Evolutionary conservation across 1,140 invertebrate genomes (phyloP).

Genomic region (Elymnias hypermnestra): DNA sequence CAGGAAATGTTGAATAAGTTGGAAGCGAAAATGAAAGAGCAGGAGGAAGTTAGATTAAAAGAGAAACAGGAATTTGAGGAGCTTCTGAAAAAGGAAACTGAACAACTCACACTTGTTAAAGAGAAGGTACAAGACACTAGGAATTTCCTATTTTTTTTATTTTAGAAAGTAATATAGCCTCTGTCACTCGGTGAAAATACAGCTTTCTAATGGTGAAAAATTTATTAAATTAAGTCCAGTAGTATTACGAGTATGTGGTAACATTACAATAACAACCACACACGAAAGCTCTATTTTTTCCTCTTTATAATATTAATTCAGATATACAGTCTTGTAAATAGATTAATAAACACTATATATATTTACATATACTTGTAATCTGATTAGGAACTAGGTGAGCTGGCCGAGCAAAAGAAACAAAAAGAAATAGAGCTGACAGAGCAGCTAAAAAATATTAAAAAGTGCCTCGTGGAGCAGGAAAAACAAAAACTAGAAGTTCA

Average conservation of each 20-base stretch:
- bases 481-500: slow-evolving; percentile 68
- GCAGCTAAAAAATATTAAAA: slow-evolving; percentile 60
- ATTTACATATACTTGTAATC: not conserved
- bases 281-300: too few species aligned
- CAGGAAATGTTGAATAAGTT: slow-evolving; percentile 63
- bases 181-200: too few species aligned
- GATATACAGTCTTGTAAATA: not conserved
- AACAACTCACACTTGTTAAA: slow-evolving; percentile 45
- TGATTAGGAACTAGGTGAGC: slow-evolving; percentile 46
- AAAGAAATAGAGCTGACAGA: slow-evolving; percentile 46
- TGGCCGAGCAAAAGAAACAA: slow-evolving; percentile 44
- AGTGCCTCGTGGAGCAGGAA: slow-evolving; percentile 69
- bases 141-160: too few species aligned
- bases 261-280: too few species aligned
- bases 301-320: too few species aligned
- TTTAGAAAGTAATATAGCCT: too few species aligned
- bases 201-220: too few species aligned
- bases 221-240: too few species aligned
- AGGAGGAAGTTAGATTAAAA: slow-evolving; percentile 44
- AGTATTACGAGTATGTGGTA: too few species aligned
- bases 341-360: not conserved
- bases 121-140: slow-evolving; percentile 44
- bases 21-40: slow-evolving; percentile 49
- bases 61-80: slow-evolving; percentile 49
- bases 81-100: slow-evolving; percentile 39